These are phyloP conservation scores for Leptestheria dahalacensis DNA, from an alignment of 1,140 invertebrate species.

Conservation along the genomic window DNA sequence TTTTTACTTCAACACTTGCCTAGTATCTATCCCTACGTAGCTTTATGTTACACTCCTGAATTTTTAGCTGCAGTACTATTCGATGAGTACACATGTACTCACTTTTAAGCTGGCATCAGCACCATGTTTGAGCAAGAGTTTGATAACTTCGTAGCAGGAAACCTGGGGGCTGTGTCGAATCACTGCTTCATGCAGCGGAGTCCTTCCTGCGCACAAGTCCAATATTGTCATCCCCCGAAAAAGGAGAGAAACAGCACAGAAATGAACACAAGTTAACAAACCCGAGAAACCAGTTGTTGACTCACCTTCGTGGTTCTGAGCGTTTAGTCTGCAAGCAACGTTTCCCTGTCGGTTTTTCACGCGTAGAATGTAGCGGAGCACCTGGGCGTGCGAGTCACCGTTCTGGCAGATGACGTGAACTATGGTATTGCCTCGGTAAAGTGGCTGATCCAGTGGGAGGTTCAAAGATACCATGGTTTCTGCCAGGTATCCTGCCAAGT, in stretches of 20 bases:
- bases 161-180: neutral
- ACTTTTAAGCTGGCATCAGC: slow-evolving; percentile 3
- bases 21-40: no score
- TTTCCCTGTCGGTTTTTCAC: neutral
- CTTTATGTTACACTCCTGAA: no score
- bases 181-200: slow-evolving; percentile 2
- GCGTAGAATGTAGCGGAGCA: slow-evolving; percentile 1
- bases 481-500: slow-evolving; percentile 4
- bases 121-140: neutral
- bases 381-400: neutral
- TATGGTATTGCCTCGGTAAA: neutral
- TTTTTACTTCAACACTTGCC: no score
- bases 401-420: neutral
- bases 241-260: no score
- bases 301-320: neutral
- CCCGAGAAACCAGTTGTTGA: no score
- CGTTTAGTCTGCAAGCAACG: neutral
- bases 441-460: neutral
- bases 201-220: neutral
- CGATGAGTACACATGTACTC: no score
- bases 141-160: neutral
- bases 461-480: slow-evolving; percentile 5
- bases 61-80: no score
- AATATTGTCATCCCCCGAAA: no score
- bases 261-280: no score